Evolutionary conservation across 2,888 invertebrate genomes (phyloP).

Genomic region (Villa cingulata): DNA sequence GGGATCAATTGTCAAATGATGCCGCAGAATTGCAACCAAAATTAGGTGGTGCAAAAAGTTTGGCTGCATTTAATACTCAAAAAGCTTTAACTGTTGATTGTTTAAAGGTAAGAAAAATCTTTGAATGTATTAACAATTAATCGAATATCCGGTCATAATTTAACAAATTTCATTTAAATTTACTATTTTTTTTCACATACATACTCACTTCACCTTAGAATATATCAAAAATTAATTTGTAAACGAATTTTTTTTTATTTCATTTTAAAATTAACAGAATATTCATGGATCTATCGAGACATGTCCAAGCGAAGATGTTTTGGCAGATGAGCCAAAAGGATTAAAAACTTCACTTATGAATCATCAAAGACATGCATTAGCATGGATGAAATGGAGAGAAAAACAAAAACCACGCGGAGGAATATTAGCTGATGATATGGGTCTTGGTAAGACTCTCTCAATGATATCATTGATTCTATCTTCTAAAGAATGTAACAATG

Average conservation of each 20-base stretch:
- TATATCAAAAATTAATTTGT: too few species aligned
- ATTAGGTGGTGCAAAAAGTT: constrained; percentile 38
- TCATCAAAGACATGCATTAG: constrained; percentile 74
- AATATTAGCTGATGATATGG: constrained; percentile 55
- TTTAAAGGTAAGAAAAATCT: constrained; percentile 37
- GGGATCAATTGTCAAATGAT: constrained; percentile 29
- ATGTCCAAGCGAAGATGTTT: constrained; percentile 47
- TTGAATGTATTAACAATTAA: not conserved
- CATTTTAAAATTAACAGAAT: constrained; percentile 26
- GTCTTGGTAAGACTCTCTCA: constrained; percentile 56
- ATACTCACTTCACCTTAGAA: too few species aligned
- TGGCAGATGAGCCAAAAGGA: constrained; percentile 46
- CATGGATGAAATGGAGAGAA: constrained; percentile 86
- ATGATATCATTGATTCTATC: constrained; percentile 62
- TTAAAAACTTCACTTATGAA: constrained; percentile 56
- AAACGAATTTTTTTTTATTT: not conserved
- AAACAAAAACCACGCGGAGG: constrained; percentile 74
- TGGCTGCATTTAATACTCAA: constrained; percentile 54
- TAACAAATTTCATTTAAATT: too few species aligned
- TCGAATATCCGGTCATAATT: too few species aligned
- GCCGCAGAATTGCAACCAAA: constrained; percentile 29
- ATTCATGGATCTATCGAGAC: constrained; percentile 56
- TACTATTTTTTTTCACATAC: too few species aligned
- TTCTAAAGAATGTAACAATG: constrained; percentile 36
- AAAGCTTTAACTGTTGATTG: constrained; percentile 56